Conservation (phyloP, 1,140 invertebrate genomes). For the Caenorhabditis elegans region DNA sequence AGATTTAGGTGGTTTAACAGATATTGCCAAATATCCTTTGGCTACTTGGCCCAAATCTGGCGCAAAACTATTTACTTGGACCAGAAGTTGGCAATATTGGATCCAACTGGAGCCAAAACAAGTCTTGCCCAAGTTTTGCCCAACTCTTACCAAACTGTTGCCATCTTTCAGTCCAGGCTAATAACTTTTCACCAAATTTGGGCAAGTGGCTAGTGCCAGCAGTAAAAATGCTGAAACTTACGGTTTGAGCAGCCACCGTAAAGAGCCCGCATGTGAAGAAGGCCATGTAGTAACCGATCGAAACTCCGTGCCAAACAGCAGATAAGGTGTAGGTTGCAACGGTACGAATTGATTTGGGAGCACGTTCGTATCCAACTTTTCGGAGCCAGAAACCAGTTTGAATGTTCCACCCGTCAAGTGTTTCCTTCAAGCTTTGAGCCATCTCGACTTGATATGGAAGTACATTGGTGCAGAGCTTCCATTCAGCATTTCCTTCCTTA, state of each 20-base stretch:
- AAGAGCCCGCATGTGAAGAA: conserved; percentile 85
- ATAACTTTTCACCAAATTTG: too few species aligned
- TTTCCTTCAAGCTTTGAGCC: conserved; percentile 49
- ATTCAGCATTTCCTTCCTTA: conserved; percentile 73
- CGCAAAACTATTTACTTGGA: too few species aligned
- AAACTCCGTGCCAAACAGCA: conserved; percentile 85
- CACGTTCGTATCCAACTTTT: conserved; percentile 80
- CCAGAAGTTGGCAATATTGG: too few species aligned
- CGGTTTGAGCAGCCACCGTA: conserved; percentile 77
- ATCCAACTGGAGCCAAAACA: too few species aligned
- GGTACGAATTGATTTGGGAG: conserved; percentile 63
- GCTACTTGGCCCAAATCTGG: too few species aligned
- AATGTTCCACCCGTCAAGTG: conserved; percentile 86
- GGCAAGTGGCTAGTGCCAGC: too few species aligned
- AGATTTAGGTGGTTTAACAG: too few species aligned
- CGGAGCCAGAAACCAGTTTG: conserved; percentile 86
- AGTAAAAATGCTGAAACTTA: background rate
- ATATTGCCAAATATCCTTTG: too few species aligned
- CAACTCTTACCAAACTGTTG: too few species aligned
- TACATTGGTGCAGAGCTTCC: conserved; percentile 89
- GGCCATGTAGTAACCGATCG: conserved; percentile 82
- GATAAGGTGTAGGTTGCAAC: conserved; percentile 81
- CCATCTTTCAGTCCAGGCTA: too few species aligned
- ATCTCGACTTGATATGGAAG: conserved; percentile 81
- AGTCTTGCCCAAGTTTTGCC: too few species aligned